A percentile compares a stretch with the other conserved stretches of the same genome.
These are phyloP conservation scores for Pemphredon lugubris DNA, from an alignment of 2,888 invertebrate genomes.

Conservation along the genomic window DNA sequence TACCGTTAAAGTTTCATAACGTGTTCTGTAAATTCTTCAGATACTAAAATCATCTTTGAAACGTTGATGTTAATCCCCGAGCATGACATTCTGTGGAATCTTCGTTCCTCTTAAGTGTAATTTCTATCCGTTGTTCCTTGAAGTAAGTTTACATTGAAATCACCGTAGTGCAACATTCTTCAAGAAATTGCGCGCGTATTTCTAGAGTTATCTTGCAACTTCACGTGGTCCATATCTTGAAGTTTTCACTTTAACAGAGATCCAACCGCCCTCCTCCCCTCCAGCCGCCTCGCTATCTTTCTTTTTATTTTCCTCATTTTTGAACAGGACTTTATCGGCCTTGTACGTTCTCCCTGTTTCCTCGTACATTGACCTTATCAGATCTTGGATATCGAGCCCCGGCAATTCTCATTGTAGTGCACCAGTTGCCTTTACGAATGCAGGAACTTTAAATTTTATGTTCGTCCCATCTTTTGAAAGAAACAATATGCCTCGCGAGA, in stretches of 20 bases:
- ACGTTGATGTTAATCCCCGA: too few species aligned
- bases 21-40: too few species aligned
- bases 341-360: neutral
- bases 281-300: constrained; percentile 9
- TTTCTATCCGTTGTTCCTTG: constrained; percentile 1
- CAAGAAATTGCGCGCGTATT: constrained; percentile 43
- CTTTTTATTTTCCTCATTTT: constrained; percentile 35
- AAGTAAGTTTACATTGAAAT: constrained; percentile 7
- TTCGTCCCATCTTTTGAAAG: neutral
- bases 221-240: constrained; percentile 26
- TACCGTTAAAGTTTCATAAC: too few species aligned
- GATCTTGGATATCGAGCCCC: constrained; percentile 28
- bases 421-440: constrained; percentile 24
- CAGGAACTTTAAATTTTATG: constrained; percentile 1
- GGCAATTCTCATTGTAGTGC: constrained; percentile 25
- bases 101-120: constrained; percentile 13
- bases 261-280: constrained; percentile 19
- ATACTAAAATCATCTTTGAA: too few species aligned
- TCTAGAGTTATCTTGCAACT: constrained; percentile 21
- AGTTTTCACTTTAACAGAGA: constrained; percentile 53
- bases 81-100: constrained; percentile 22
- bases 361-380: constrained; percentile 28
- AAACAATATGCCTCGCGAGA: neutral
- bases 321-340: constrained; percentile 7
- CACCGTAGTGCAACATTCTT: constrained; percentile 35